These are phyloP conservation scores for Choreutis nemorana DNA, from an alignment of 2,888 invertebrate genomes.

Conservation along the genomic window DNA sequence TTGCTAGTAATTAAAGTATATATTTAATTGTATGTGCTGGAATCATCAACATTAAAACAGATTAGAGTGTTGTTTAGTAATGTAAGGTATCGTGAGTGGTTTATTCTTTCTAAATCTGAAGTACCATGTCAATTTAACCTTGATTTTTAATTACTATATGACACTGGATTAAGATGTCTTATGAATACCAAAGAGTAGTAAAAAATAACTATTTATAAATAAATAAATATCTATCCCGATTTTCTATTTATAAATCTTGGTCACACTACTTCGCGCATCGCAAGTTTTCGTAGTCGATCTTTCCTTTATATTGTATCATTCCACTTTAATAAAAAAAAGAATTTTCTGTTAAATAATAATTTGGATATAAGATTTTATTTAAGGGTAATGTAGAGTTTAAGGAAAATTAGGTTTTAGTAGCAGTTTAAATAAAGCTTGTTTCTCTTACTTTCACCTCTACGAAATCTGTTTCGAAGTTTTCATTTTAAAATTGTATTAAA, in stretches of 20 bases:
- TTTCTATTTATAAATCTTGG: constrained; percentile 38
- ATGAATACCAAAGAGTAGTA: constrained; percentile 21
- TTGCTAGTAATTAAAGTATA: too few relatives aligned
- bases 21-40: too few relatives aligned
- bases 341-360: constrained; percentile 27
- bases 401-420: constrained; percentile 17
- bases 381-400: constrained; percentile 36
- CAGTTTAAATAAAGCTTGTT: too few relatives aligned
- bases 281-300: constrained; percentile 1
- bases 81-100: constrained; percentile 20
- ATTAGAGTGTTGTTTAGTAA: constrained; percentile 17
- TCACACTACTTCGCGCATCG: constrained; percentile 35
- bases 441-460: too few relatives aligned
- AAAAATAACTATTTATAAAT: constrained; percentile 20
- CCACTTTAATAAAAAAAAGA: too few relatives aligned
- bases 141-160: constrained; percentile 6
- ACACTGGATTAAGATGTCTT: constrained; percentile 34
- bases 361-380: constrained; percentile 40
- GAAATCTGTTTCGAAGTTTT: too few relatives aligned
- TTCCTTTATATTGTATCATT: constrained; percentile 22
- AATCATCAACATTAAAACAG: constrained; percentile 23
- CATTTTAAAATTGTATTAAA: too few relatives aligned
- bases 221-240: constrained; percentile 33
- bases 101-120: too few relatives aligned
- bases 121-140: constrained; percentile 22